These are phyloP conservation scores for Pterocles orientalis DNA, from an alignment of 2,113 vertebrate genomes.

Conservation along the genomic window DNA sequence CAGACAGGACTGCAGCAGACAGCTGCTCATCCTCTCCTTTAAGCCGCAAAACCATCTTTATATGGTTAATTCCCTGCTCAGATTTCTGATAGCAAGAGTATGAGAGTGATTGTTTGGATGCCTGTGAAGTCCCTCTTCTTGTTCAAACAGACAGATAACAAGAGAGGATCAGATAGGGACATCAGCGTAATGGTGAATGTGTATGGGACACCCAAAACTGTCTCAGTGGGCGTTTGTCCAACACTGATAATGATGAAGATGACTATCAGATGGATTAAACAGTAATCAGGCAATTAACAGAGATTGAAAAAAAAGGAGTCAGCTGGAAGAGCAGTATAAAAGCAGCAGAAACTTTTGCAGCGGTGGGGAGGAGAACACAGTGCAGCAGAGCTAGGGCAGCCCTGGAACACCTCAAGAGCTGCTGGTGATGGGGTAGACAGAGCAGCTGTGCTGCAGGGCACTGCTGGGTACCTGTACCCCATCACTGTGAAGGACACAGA, in stretches of 20 bases:
- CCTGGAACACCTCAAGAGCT: fast-evolving
- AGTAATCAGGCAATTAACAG: neutral
- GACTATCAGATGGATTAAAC: neutral
- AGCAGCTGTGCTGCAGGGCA: neutral
- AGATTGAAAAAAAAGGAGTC: neutral
- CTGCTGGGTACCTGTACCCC: neutral
- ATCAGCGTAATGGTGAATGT: neutral
- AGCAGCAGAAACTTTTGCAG: neutral
- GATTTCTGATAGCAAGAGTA: neutral
- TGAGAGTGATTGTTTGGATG: neutral
- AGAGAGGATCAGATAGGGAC: neutral
- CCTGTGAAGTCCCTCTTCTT: neutral
- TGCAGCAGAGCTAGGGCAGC: neutral
- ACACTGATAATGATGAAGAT: neutral
- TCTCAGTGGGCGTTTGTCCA: neutral
- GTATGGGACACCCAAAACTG: neutral
- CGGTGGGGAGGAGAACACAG: neutral
- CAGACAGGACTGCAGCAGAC: neutral
- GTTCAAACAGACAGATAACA: neutral
- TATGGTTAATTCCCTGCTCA: neutral
- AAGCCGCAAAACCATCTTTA: neutral
- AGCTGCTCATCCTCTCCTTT: neutral
- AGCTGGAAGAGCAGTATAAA: neutral
- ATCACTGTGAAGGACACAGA: neutral
- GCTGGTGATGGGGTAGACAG: neutral